These are phyloP conservation scores for Eupithecia vulgata DNA, from an alignment of 2,888 invertebrate species.

Conservation along the genomic window DNA sequence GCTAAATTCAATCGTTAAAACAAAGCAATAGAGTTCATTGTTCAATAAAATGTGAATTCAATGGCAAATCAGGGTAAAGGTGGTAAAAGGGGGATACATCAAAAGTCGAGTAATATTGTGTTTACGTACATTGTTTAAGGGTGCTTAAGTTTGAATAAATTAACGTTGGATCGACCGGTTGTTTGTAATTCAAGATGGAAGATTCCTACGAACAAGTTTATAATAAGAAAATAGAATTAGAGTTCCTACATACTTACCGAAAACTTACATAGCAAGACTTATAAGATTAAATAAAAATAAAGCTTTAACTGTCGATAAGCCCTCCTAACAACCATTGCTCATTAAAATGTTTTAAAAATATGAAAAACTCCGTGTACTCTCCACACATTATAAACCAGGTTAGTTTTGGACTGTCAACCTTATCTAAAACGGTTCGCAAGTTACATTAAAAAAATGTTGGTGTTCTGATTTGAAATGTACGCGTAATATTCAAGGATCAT, in stretches of 20 bases:
- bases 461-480: conserved; percentile 20
- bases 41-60: neutral
- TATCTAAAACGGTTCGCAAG: neutral
- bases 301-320: neutral
- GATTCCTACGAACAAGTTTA: neutral
- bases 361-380: neutral
- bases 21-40: conserved; percentile 11
- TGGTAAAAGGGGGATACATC: conserved; percentile 47
- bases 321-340: neutral
- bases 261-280: neutral
- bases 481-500: conserved; percentile 54
- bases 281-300: neutral
- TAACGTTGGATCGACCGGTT: conserved; percentile 62
- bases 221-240: neutral
- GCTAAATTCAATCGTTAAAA: neutral
- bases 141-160: conserved; percentile 75
- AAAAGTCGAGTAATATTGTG: conserved; percentile 65
- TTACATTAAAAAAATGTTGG: neutral
- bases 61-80: conserved; percentile 17
- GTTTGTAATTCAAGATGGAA: conserved; percentile 33
- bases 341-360: neutral
- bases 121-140: conserved; percentile 68
- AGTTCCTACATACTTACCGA: neutral
- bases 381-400: neutral
- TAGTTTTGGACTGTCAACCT: neutral